Evolutionary conservation across 2,888 invertebrate genomes (phyloP), one percentile per base, ranked within the genome.

Genomic region (Trissoscelio sp.): DNA sequence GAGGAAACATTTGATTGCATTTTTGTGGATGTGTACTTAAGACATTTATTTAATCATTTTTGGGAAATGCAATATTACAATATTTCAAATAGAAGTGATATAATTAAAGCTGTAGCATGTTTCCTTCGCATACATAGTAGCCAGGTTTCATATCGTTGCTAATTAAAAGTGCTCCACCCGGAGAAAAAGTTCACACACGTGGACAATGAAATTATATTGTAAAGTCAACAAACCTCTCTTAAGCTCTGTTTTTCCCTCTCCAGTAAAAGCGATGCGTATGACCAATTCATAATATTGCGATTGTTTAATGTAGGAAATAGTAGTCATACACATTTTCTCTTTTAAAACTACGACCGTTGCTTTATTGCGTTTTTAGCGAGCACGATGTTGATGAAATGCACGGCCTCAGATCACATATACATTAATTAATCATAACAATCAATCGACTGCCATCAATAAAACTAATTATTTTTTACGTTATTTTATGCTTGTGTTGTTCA

Each of bases 141-240:
- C 58, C 69, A 53, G 64, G 69, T 79, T 82, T 79, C 72, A 72
- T 82, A 79, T 75, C 70, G 82, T 44, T 77, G 55, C 73, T 82
- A 79, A 82, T 82, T 82, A 82, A 82, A 82, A 82, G 75, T 79
- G 73, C 79, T 77, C 73, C 48, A 31, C 77, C 62, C 22, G 46
- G 60, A 79, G 72, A 74, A 73, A 82, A 79, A 82, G 77, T 69
- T 82, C 72, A 74, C 77, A 72, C 77, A 72, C 82, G 60, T 67
- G 66, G 62, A 69, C 79, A 79, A 79, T 77, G 82, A 82, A 82
- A 82, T 82, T 79, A 82, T 82, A 80, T 82, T 78, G 83, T 74
- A 80, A 77, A 83, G 73, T 79, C 62, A 78, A 58, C 74, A 79
- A 75, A 72, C 72, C 69, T 79, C 62, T 83, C 73, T 83, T 73